Conservation (phyloP, 2,113 vertebrate species). For the Ifrita kowaldi region DNA sequence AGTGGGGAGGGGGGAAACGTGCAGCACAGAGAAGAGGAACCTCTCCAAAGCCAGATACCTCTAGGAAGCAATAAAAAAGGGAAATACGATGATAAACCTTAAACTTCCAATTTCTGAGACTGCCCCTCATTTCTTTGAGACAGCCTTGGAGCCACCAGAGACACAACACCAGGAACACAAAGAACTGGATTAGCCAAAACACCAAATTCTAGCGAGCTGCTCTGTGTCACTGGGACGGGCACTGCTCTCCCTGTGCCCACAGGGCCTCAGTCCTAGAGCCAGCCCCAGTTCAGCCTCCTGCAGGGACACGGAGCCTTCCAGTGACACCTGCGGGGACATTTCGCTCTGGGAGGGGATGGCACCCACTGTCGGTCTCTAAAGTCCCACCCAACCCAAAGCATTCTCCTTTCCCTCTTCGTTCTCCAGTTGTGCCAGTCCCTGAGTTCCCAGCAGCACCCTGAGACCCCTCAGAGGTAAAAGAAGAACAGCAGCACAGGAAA, state of each 20-base stretch:
- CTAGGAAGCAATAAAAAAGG: background rate
- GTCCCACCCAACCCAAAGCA: background rate
- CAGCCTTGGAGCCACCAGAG: background rate
- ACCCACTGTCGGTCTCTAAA: background rate
- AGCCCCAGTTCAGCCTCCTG: background rate
- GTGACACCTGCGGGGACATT: background rate
- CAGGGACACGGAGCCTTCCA: background rate
- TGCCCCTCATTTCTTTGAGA: background rate
- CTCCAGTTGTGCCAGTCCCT: background rate
- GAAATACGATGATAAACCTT: background rate
- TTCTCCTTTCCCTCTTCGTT: background rate
- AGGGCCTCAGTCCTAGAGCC: accelerated
- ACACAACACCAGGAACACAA: background rate
- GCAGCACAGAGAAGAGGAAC: background rate
- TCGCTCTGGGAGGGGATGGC: background rate
- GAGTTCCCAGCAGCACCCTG: background rate
- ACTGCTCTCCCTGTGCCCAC: background rate
- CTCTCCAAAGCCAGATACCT: background rate
- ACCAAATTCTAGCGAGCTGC: background rate
- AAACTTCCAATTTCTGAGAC: background rate
- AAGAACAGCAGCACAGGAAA: background rate
- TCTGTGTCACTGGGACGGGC: background rate
- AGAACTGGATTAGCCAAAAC: background rate
- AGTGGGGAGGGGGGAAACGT: background rate
- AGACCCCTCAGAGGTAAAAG: background rate